A percentile compares a stretch with the other conserved stretches of the same genome.
Conservation (phyloP, 1,140 invertebrate species). For the Drosophila erecta region DNA sequence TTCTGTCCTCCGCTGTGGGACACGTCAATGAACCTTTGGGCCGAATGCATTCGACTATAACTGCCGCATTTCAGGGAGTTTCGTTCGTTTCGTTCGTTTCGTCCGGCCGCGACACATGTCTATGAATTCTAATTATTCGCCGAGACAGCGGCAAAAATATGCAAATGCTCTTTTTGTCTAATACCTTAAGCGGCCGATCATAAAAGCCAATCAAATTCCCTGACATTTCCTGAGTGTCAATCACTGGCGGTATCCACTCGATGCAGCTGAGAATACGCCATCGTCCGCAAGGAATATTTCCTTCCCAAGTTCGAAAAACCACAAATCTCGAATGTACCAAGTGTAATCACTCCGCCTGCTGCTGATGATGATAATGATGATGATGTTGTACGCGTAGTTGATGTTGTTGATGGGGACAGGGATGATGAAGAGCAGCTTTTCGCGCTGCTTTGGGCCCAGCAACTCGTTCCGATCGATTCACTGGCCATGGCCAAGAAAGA, state of each 20-base stretch:
- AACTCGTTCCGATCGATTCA: conserved; percentile 70
- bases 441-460: conserved; percentile 34
- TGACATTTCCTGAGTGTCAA: conserved; percentile 82
- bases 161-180: conserved; percentile 73
- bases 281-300: conserved; percentile 27
- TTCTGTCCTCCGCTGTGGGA: conserved; percentile 49
- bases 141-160: conserved; percentile 63
- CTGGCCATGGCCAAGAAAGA: conserved; percentile 50
- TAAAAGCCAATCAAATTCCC: conserved; percentile 77
- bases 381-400: not conserved
- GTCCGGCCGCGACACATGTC: conserved; percentile 56
- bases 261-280: not conserved
- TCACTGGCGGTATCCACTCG: conserved; percentile 60
- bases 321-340: conserved; percentile 50
- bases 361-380: conserved; percentile 26
- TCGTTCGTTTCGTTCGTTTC: conserved; percentile 18
- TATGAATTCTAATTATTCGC: conserved; percentile 76
- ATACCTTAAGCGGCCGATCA: conserved; percentile 61
- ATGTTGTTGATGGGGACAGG: conserved; percentile 1
- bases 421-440: conserved; percentile 50
- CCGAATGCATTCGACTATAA: conserved; percentile 36
- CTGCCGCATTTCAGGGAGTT: conserved; percentile 19
- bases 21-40: conserved; percentile 70
- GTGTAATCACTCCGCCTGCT: conserved; percentile 51
- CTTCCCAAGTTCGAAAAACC: conserved; percentile 29